Conservation (phyloP, 2,888 invertebrate species). For the Baronia brevicornis region DNA sequence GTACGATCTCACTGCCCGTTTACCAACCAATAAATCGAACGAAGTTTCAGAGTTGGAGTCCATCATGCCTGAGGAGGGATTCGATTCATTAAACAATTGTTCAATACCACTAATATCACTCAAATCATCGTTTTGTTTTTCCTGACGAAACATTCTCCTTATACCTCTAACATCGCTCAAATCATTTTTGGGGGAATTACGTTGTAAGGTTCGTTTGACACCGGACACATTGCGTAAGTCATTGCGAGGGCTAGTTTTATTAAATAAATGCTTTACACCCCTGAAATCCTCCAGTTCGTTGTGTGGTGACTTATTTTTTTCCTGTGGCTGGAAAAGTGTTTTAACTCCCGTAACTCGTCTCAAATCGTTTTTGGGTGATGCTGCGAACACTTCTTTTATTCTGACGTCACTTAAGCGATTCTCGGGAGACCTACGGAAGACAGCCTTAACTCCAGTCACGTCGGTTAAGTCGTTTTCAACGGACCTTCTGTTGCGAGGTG, state of each 20-base stretch:
- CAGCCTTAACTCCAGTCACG: slow-evolving; percentile 49
- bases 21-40: slow-evolving; percentile 45
- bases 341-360: slow-evolving; percentile 36
- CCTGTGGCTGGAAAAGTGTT: slow-evolving; percentile 27
- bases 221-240: slow-evolving; percentile 53
- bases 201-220: slow-evolving; percentile 35
- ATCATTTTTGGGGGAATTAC: slow-evolving; percentile 42
- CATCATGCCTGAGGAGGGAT: slow-evolving; percentile 16
- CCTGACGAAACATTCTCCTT: slow-evolving; percentile 31
- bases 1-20: slow-evolving; percentile 38
- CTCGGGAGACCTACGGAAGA: slow-evolving; percentile 44
- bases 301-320: slow-evolving; percentile 33
- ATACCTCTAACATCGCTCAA: slow-evolving; percentile 48
- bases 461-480: slow-evolving; percentile 50
- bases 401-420: slow-evolving; percentile 48
- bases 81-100: slow-evolving; percentile 40
- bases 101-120: slow-evolving; percentile 53
- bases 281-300: slow-evolving; percentile 50
- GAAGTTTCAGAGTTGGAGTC: slow-evolving; percentile 27
- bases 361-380: slow-evolving; percentile 40
- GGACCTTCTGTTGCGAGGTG: slow-evolving; percentile 40
- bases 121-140: slow-evolving; percentile 23
- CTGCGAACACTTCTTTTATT: slow-evolving; percentile 46
- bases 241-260: slow-evolving; percentile 34
- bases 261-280: slow-evolving; percentile 49